Conservation (phyloP, 1,140 invertebrate genomes). For the Harpegnathos saltator region DNA sequence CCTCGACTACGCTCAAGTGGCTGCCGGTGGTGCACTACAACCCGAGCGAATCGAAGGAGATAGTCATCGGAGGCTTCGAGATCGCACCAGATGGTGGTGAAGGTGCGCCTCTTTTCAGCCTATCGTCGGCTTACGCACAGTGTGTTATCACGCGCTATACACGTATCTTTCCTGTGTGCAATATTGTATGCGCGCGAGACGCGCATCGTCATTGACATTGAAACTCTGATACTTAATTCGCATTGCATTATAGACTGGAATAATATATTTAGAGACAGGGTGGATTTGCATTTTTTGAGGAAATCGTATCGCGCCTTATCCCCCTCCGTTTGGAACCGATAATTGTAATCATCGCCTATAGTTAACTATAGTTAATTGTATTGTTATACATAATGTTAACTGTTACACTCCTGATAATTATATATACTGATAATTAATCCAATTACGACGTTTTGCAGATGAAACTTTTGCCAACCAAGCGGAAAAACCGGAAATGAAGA, state of each 20-base stretch:
- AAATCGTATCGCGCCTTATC: too few relatives aligned
- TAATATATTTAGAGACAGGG: not conserved
- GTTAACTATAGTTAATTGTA: too few relatives aligned
- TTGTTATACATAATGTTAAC: too few relatives aligned
- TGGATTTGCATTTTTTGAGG: not conserved
- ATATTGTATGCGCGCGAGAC: not conserved
- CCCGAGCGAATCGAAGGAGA: constrained; percentile 80
- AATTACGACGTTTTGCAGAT: constrained; percentile 36
- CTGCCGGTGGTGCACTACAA: constrained; percentile 84
- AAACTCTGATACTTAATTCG: not conserved
- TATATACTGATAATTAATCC: not conserved
- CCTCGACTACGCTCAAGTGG: constrained; percentile 88
- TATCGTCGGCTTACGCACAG: not conserved
- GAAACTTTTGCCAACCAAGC: constrained; percentile 67
- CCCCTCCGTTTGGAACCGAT: too few relatives aligned
- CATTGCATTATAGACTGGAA: not conserved
- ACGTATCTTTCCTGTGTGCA: not conserved
- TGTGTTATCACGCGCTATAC: not conserved
- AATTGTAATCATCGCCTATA: too few relatives aligned
- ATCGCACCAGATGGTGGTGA: constrained; percentile 55
- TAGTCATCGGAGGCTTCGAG: constrained; percentile 87
- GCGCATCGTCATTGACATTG: not conserved
- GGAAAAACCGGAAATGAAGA: constrained; percentile 47
- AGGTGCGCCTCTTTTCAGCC: constrained; percentile 7
- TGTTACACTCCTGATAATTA: too few relatives aligned